phyloP scores from a whole-genome alignment of 53 echinoderm and acorn worm species.

The Paracentrotus lividus region DNA sequence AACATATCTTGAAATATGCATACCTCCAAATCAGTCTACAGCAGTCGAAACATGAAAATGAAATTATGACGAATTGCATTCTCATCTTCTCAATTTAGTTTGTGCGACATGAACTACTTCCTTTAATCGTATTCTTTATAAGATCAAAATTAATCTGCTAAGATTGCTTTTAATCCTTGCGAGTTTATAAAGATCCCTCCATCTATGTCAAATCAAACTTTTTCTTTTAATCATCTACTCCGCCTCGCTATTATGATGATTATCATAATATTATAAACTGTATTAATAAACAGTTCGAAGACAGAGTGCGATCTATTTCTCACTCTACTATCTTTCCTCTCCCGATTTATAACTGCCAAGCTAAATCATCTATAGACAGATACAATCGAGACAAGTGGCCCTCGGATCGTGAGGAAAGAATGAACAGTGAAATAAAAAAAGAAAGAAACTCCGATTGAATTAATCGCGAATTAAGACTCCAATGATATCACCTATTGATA shows the following conservation, averaged over 20 bases:
- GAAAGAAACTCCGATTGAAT: constrained; percentile 11
- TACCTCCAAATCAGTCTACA: no score
- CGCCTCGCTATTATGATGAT: constrained; percentile 24
- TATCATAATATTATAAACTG: no score
- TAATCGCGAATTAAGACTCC: constrained; percentile 49
- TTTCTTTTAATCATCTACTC: neutral
- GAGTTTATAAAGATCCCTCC: neutral
- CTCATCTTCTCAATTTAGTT: neutral
- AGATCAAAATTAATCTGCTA: neutral
- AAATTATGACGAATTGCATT: neutral
- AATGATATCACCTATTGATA: constrained; percentile 40
- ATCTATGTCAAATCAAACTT: neutral
- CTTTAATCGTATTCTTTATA: neutral
- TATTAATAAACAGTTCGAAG: neutral
- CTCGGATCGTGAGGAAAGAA: neutral
- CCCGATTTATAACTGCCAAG: neutral
- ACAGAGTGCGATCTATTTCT: constrained; percentile 5
- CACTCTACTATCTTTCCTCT: neutral
- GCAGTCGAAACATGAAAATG: neutral
- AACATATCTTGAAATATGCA: no score
- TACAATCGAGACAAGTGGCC: neutral
- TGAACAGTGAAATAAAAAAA: neutral
- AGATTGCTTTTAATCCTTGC: neutral
- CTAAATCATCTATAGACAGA: neutral
- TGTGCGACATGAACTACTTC: neutral